These are phyloP conservation scores for Petrophora chlorosata DNA, from an alignment of 2,888 invertebrate species.

Conservation along the genomic window DNA sequence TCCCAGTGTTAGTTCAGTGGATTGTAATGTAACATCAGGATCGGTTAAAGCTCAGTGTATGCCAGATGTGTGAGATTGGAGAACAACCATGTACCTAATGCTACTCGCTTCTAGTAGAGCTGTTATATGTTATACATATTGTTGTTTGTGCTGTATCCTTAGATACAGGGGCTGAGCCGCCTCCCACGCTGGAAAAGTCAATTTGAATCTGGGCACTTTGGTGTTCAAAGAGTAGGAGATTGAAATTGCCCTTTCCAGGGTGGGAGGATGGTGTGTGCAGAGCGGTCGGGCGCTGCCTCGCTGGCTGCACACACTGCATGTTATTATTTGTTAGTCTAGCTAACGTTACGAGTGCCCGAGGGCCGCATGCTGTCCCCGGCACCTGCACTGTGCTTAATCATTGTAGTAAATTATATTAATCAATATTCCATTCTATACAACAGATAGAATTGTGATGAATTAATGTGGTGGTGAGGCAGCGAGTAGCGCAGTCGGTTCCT, in stretches of 20 bases:
- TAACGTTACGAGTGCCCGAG: slow-evolving; percentile 48
- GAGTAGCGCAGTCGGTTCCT: slow-evolving; percentile 52
- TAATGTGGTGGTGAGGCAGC: slow-evolving; percentile 58
- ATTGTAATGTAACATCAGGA: slow-evolving; percentile 58
- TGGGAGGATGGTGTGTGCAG: slow-evolving; percentile 41
- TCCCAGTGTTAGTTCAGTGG: slow-evolving; percentile 62
- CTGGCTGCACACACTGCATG: slow-evolving; percentile 53
- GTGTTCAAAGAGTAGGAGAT: slow-evolving; percentile 49
- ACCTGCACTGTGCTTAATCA: slow-evolving; percentile 61
- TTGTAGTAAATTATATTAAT: slow-evolving; percentile 75
- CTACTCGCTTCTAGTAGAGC: slow-evolving; percentile 75
- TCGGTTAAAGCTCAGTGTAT: slow-evolving; percentile 56
- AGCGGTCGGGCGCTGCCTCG: slow-evolving; percentile 32
- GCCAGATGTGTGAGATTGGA: slow-evolving; percentile 62
- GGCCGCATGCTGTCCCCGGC: slow-evolving; percentile 37
- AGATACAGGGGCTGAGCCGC: slow-evolving; percentile 53
- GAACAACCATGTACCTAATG: slow-evolving; percentile 67
- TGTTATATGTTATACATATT: slow-evolving; percentile 70
- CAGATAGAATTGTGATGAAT: slow-evolving; percentile 75
- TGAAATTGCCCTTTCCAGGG: slow-evolving; percentile 40
- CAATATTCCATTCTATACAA: slow-evolving; percentile 71
- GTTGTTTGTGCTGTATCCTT: slow-evolving; percentile 67
- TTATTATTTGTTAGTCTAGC: slow-evolving; percentile 73
- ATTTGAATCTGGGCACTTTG: slow-evolving; percentile 52
- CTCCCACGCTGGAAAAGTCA: slow-evolving; percentile 38